Evolutionary conservation across 2,797 vertebrate species (phyloP).

Genomic region (Anisognathus igniventris): DNA sequence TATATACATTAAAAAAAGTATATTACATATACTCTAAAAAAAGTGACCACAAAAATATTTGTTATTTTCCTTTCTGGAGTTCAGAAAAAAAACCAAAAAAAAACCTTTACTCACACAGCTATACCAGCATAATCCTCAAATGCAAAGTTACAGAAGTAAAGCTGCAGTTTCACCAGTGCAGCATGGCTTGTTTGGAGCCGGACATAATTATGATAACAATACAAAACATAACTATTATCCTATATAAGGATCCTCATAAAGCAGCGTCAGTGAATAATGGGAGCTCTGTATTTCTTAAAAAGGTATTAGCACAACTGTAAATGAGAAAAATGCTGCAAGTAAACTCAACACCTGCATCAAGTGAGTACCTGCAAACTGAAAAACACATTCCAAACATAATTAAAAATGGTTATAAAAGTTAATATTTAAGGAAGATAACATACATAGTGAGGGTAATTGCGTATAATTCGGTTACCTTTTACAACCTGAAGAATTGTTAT

Average conservation of each 20-base stretch:
- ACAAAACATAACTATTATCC: background rate
- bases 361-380: background rate
- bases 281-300: background rate
- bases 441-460: background rate
- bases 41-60: background rate
- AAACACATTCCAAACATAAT: background rate
- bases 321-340: background rate
- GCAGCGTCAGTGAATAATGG: background rate
- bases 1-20: background rate
- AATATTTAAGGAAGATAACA: background rate
- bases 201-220: background rate
- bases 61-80: background rate
- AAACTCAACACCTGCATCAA: background rate
- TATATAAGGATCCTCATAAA: background rate
- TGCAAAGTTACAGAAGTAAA: background rate
- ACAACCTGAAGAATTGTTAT: background rate
- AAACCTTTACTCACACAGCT: background rate
- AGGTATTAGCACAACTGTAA: background rate
- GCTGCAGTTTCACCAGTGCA: background rate
- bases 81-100: background rate
- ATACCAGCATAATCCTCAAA: background rate
- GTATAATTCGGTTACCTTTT: background rate
- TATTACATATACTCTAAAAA: background rate
- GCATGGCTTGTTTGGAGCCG: background rate
- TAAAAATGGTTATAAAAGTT: background rate